A percentile compares a stretch with the other conserved stretches of the same genome.
These are phyloP conservation scores for Pseudorhiza aurosa DNA, from an alignment of 30 jellyfish, hydroid and myxozoan genomes.

Conservation along the genomic window DNA sequence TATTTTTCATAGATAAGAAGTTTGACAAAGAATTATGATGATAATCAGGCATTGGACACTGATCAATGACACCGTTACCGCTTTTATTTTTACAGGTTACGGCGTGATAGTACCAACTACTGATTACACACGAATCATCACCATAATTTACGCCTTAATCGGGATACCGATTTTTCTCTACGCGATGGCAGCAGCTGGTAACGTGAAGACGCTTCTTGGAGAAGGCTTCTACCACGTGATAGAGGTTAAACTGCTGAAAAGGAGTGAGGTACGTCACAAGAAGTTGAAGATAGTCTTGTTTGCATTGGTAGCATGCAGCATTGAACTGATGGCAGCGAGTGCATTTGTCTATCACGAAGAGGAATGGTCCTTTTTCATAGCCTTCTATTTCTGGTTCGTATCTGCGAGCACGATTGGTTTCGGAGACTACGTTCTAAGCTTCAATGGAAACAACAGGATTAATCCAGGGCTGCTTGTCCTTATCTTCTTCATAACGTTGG, in stretches of 20 bases:
- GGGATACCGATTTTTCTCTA: slow-evolving; percentile 33
- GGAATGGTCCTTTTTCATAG: slow-evolving; percentile 32
- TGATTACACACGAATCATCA: slow-evolving; percentile 7
- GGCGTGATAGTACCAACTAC: slow-evolving; percentile 46
- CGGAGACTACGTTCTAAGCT: slow-evolving; percentile 58
- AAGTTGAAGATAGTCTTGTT: slow-evolving; percentile 5
- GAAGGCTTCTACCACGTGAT: not conserved
- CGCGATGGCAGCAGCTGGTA: slow-evolving; percentile 38
- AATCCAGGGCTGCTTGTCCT: not conserved
- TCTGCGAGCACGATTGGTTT: slow-evolving; percentile 69
- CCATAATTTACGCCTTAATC: slow-evolving; percentile 19
- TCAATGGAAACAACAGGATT: slow-evolving; percentile 35
- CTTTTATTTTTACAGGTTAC: slow-evolving; percentile 6
- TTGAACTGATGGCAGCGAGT: slow-evolving; percentile 20
- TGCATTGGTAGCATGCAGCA: not conserved
- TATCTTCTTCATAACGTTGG: slow-evolving; percentile 1
- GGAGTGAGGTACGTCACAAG: not conserved
- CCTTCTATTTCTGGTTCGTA: slow-evolving; percentile 54
- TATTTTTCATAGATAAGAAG: too few relatives aligned
- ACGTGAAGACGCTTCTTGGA: not conserved
- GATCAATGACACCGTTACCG: too few relatives aligned
- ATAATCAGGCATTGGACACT: too few relatives aligned
- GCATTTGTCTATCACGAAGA: not conserved
- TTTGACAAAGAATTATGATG: too few relatives aligned
- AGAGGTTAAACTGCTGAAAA: slow-evolving; percentile 40